Conservation (phyloP, 2,113 vertebrate genomes). For the Solea senegalensis region DNA sequence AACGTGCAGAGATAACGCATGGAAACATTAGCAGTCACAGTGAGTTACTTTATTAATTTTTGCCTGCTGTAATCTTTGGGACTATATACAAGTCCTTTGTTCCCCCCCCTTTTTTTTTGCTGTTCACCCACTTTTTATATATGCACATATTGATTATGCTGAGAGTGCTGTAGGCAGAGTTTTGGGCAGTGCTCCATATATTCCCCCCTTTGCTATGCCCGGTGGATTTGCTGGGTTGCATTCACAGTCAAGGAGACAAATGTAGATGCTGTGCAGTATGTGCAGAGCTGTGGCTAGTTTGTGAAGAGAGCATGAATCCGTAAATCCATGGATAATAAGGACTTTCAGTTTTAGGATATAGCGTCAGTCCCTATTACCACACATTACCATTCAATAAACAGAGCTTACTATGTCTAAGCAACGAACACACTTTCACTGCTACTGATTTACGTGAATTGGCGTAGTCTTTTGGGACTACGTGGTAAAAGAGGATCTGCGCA, state of each 20-base stretch:
- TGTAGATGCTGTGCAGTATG: conserved; percentile 29
- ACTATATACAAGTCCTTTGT: conserved; percentile 41
- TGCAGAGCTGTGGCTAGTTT: conserved; percentile 31
- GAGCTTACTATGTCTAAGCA: conserved; percentile 15
- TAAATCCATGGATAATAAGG: conserved; percentile 68
- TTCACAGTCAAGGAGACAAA: conserved; percentile 31
- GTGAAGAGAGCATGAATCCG: conserved; percentile 14
- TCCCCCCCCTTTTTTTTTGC: conserved; percentile 31
- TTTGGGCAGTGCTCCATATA: conserved; percentile 54
- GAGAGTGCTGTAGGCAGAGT: conserved; percentile 49
- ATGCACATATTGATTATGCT: conserved; percentile 65
- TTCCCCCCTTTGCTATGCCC: conserved; percentile 29
- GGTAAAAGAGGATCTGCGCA: background rate
- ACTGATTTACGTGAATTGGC: background rate
- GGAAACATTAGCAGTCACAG: conserved; percentile 40
- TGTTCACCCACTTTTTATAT: conserved; percentile 49
- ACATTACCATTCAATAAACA: conserved; percentile 54
- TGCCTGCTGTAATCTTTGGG: conserved; percentile 47
- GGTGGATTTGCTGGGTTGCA: conserved; percentile 43
- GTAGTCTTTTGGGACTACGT: conserved; percentile 2
- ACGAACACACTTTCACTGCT: background rate
- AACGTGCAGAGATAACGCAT: conserved; percentile 26
- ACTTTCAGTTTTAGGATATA: conserved; percentile 65
- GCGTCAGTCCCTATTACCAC: conserved; percentile 58
- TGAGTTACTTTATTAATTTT: conserved; percentile 53